Percentiles rank a stretch among this genome's conserved stretches.
phyloP scores from a whole-genome alignment of 2,888 invertebrate genomes.

The Ectemnius continuus region DNA sequence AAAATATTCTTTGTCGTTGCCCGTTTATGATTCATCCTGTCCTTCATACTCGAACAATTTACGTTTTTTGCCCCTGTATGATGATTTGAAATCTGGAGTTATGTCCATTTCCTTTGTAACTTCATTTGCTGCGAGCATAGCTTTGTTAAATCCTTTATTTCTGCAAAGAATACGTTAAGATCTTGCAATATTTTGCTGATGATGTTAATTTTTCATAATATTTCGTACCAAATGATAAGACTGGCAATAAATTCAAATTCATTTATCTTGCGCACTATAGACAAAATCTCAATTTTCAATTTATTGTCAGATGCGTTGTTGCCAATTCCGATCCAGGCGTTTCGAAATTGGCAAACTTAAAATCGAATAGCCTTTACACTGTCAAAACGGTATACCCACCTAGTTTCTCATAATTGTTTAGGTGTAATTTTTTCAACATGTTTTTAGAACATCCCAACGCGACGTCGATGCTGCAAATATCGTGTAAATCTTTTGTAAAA shows the following conservation, averaged over 20 bases:
- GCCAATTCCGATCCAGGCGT: conserved; percentile 19
- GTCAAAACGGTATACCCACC: conserved; percentile 30
- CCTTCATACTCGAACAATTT: conserved; percentile 22
- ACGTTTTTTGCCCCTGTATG: conserved; percentile 36
- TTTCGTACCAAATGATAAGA: conserved; percentile 25
- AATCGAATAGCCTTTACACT: no score
- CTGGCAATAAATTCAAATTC: conserved; percentile 17
- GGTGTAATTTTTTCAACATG: conserved; percentile 22
- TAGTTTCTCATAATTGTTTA: conserved; percentile 33
- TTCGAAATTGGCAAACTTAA: conserved; percentile 19
- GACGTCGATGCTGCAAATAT: conserved; percentile 24
- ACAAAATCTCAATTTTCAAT: conserved; percentile 20
- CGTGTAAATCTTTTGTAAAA: conserved; percentile 23
- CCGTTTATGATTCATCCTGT: no score
- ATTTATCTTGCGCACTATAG: conserved; percentile 20
- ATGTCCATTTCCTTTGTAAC: conserved; percentile 38
- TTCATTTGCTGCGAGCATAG: conserved; percentile 36
- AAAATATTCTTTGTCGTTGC: conserved; percentile 41
- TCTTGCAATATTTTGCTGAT: conserved; percentile 30
- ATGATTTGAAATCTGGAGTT: conserved; percentile 37
- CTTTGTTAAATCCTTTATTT: conserved; percentile 29
- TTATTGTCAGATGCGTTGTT: conserved; percentile 21
- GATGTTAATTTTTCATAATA: conserved; percentile 28
- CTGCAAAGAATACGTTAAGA: conserved; percentile 33
- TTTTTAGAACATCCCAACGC: conserved; percentile 13